Percentiles rank a stretch among this genome's conserved stretches.
phyloP scores from a whole-genome alignment of 2,888 invertebrate genomes.

The Eugnorisma glareosa region DNA sequence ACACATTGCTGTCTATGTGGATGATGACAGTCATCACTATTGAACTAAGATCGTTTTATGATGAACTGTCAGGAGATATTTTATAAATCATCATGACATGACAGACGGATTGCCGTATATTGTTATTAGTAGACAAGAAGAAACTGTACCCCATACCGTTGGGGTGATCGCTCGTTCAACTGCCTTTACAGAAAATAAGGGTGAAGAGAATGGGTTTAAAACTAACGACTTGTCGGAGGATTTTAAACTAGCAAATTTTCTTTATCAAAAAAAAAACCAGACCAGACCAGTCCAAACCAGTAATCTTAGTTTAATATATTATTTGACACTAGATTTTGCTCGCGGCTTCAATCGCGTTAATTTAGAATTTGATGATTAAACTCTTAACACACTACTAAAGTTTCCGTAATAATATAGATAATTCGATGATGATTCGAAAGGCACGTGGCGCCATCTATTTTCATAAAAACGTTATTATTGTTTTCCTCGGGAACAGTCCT shows the following conservation, averaged over 20 bases:
- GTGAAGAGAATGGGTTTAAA: not conserved
- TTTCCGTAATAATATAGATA: too few relatives aligned
- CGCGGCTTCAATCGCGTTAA: too few relatives aligned
- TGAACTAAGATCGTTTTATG: not conserved
- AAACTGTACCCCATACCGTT: not conserved
- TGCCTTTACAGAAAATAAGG: not conserved
- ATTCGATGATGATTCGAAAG: too few relatives aligned
- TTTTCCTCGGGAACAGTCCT: too few relatives aligned
- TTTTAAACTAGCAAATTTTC: not conserved
- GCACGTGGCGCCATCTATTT: too few relatives aligned
- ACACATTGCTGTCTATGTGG: slow-evolving; percentile 6
- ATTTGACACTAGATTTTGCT: too few relatives aligned
- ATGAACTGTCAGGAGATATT: not conserved
- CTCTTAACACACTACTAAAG: too few relatives aligned
- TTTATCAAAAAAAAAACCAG: too few relatives aligned
- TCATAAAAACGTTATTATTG: too few relatives aligned
- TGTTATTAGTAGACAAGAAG: not conserved
- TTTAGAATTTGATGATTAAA: too few relatives aligned
- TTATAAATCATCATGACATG: not conserved
- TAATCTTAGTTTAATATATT: too few relatives aligned
- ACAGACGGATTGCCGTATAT: not conserved
- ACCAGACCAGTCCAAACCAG: too few relatives aligned
- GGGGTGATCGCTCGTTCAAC: not conserved
- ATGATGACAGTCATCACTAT: not conserved
- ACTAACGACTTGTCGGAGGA: not conserved